Conservation (phyloP, 2,888 invertebrate species). For the Lucinisca nassula region DNA sequence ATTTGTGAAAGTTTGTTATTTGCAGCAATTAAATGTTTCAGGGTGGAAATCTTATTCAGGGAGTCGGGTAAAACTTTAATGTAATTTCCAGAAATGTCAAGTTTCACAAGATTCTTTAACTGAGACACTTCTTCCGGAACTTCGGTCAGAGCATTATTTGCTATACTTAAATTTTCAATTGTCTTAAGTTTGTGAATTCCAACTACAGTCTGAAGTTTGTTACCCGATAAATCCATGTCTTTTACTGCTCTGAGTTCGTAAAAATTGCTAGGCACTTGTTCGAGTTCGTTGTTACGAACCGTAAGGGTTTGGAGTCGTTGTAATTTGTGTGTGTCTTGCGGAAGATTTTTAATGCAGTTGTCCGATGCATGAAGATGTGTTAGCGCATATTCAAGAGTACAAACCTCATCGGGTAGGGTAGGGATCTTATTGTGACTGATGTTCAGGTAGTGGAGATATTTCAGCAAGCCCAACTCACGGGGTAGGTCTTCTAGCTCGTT, state of each 20-base stretch:
- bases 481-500: constrained; percentile 89
- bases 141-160: constrained; percentile 77
- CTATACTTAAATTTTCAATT: constrained; percentile 75
- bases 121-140: constrained; percentile 82
- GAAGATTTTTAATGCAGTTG: constrained; percentile 81
- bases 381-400: constrained; percentile 80
- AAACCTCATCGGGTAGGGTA: constrained; percentile 92
- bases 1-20: constrained; percentile 83
- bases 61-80: constrained; percentile 77
- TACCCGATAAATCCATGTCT: constrained; percentile 81
- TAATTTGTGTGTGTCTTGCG: constrained; percentile 81
- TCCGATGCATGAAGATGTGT: constrained; percentile 79
- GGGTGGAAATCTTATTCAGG: constrained; percentile 75
- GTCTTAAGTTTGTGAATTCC: constrained; percentile 78
- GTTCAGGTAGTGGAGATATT: constrained; percentile 89
- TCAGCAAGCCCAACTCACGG: constrained; percentile 82
- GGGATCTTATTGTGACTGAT: constrained; percentile 94
- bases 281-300: constrained; percentile 80
- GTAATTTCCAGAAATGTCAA: constrained; percentile 83
- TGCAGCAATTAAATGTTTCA: constrained; percentile 76
- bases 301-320: constrained; percentile 80
- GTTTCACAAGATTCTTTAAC: constrained; percentile 76
- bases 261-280: constrained; percentile 82
- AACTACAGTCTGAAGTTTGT: constrained; percentile 73
- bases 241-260: constrained; percentile 79